Evolutionary conservation across 2,797 vertebrate genomes (phyloP), one percentile per base, ranked within the genome.

Genomic region (Fundulus diaphanus): DNA sequence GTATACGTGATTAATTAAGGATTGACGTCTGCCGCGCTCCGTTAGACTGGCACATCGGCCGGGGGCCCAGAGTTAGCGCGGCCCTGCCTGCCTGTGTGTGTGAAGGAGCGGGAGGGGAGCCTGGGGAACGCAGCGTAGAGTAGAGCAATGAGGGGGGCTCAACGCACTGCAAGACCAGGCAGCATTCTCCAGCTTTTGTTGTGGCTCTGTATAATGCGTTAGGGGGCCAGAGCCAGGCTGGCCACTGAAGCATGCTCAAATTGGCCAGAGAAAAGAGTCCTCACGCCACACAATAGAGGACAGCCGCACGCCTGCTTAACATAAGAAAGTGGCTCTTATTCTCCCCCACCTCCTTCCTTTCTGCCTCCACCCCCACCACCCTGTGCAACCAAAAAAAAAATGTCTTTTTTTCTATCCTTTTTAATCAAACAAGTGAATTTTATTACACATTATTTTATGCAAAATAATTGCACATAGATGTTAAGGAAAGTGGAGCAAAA

Each of bases 221-320:
- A 71, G 92, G 92, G 93, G 92, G 91, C 87, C 89, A 86, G 90
- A 90, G 90, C 90, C 87, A 81, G 88, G 90, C 89, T 92, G 91
- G 90, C 92, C 92, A 92, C 91, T 92, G 93, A 94, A 92, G 93
- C 94, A 91, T 94, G 92, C 91, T 93, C 92, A 93, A 92, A 94
- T 93, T 93, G 94, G 92, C 90, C 89, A 73, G 92, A 94, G 92
- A 95, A 94, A 95, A 95, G 92, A 93, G 93, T 94, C 94, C 93
- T 93, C 94, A 94, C 87, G 93, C 93, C 90, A 91, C 92, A 94
- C 94, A 94, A 95, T 93, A 90, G 93, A 93, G 89, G 90, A 93
- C 91, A 91, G 92, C 92, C 92, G 92, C 88, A 93, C 90, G 93
- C 93, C 94, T 93, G 92, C 92, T 95, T 95, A 94, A 92, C 94